Evolutionary conservation across 2,797 vertebrate genomes (phyloP), one percentile per base, ranked within the genome.

Genomic region (Sebastes cheni): DNA sequence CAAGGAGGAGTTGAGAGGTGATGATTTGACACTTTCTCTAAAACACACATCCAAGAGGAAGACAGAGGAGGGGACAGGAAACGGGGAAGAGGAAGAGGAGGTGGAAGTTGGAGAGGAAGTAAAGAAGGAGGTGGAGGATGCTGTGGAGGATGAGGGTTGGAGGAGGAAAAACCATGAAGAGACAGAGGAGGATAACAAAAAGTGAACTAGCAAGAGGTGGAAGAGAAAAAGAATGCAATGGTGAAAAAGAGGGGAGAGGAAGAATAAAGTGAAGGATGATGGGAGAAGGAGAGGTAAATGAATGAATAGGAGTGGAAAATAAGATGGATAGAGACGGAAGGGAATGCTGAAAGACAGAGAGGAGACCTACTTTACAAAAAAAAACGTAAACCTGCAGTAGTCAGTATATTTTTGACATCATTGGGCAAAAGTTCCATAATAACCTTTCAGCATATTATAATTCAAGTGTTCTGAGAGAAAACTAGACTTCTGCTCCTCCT

Each of bases 1-100:
- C 93, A 91, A 95, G 94, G 90, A 93, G 94, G 93, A 95, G 93
- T 85, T 86, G 88, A 85, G 88, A 90, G 84, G 90, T 79, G 71
- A 82, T 71, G 85, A 90, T 89, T 89, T 86, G 72, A 77, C 65
- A 85, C 62, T 69, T 76, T 78, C 11, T 59, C 62, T 27, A 62
- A 80, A 80, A 81, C 62, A 89, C 75, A 81, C 30, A 83, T 81
- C 60, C 8, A 67, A 67, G 25, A 71, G 60, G 52, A 77, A 32
- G 59, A 67, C 12, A 27, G 23, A 55, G 58, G 52, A 32, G 25
- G 29, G 34, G 14, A 25, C 27, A 34, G 50, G 30, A 29, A 22
- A 59, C 25, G 5, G 46, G 54, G 46, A 20, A 77, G 9, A 69
- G 8, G 29, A 29, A 30, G 4, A 36, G 10, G 13, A 55, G 13